Evolutionary conservation across 2,797 vertebrate genomes (phyloP), one percentile per base, ranked within the genome.

Genomic region (Yasuhikotakia modesta): DNA sequence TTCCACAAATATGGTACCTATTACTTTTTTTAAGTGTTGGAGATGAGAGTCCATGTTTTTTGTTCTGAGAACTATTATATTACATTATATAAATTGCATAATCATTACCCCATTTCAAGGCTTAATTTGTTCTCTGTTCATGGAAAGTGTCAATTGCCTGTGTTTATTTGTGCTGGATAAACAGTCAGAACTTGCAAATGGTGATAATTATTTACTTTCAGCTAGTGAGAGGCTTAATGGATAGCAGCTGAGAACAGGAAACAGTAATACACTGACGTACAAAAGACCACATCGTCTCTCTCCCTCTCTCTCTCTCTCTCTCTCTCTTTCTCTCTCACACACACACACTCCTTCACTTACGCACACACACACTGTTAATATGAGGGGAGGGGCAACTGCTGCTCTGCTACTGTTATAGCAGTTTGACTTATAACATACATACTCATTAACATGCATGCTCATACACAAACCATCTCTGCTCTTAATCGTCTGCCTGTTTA

Each of bases 211-310:
- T 64, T 74, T 74, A n/a, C 52, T 43, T 73, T 45, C 45, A 58
- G 53, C 46, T 19, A 69, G 65, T 32, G n/a, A 35, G 24, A 30
- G 35, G 64, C 52, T 58, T 48, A 48, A 48, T 68, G 65, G 65
- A 69, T 58, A 60, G 60, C 74, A 69, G 43, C 39, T 69, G 65
- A 66, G n/a, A 69, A 58, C 53, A 48, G 65, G 12, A 68, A 19
- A 67, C 39, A 48, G 68, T 61, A 76, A 58, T 68, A 32, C 27
- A 35, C 78, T 46, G 6, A 64, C 55, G 46, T 66, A 65, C 39
- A 66, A 22, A 65, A 66, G 39, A 39, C 70, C 19, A 22, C 16
- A 19, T 35, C 48, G 13, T 7, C 8, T 21, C 61, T 52, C 58
- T 32, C 30, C 66, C 24, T 57, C 58, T 35, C 13, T 58, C 5